Base-by-base conservation (phyloP, 2,888 invertebrate species). In the Dynastes grantii region DNA sequence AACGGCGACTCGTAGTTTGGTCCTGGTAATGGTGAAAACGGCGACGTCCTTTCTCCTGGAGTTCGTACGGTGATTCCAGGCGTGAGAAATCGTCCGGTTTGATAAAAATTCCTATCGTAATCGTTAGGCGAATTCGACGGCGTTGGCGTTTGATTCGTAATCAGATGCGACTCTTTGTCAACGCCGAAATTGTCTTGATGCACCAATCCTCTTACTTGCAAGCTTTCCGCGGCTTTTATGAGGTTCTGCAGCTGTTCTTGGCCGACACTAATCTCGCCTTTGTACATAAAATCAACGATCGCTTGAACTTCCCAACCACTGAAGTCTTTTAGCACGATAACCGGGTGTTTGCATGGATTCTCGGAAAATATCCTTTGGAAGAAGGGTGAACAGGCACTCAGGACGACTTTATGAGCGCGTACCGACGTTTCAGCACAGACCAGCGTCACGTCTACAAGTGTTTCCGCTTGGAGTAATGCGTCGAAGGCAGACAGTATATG, bases 261-360 rank as follows among this genome's bases (percentile, higher is more conserved):
- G 6, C 94, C 94, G 75, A 97, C 96, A 83, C 95, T 95, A 84
- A 97, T 96, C 90, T 97, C 96, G 55, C 97, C 97, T 83, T 95
- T 94, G 90, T 97, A 97, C 96, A 97, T 97, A 87, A 97, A 97
- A 89, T 96, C 96, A 81, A 97, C 95, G 80, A 97, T 95, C 51
- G 96, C 95, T 85, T 96, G 95, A 81, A 97, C 94, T 85, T 97
- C 96, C 93, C 96, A 95, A 83, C 95, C 95, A 85, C 93, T 93
- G 88, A 96, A 95, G 90, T 97, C 97, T 88, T 97, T 97, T 81
- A 97, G 90, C 83, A 97, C 96, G 87, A 97, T 96, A 84, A 97
- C 96, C 61, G 97, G 97, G 88, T 97, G 97, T 88, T 97, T 96
- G 92, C 97, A 97, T 77, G 97, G 97, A 85, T 96, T 96, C 87